Conservation (phyloP, 2,113 vertebrate genomes). For the Mormyrus lacerda region DNA sequence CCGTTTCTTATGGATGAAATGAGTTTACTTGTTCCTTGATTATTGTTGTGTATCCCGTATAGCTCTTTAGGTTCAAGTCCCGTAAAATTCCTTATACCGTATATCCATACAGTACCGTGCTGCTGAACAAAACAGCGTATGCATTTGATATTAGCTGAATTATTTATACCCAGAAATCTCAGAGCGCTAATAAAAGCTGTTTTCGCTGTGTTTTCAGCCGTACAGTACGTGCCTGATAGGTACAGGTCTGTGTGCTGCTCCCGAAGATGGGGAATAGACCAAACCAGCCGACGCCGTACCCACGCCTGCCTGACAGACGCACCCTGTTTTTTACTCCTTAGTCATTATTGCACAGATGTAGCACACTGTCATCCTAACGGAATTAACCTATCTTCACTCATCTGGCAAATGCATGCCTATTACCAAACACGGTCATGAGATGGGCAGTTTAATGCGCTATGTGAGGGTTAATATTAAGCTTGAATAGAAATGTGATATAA, state of each 20-base stretch:
- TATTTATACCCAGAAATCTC: conserved; percentile 31
- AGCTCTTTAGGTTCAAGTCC: not conserved
- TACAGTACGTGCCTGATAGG: not conserved
- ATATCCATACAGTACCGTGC: not conserved
- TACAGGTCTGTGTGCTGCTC: not conserved
- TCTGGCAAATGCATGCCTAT: not conserved
- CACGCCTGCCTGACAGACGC: not conserved
- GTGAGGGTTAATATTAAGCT: too few relatives aligned
- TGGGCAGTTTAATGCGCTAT: not conserved
- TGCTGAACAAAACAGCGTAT: conserved; percentile 12
- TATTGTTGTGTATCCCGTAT: not conserved
- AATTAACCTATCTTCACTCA: not conserved
- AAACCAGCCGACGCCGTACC: not conserved
- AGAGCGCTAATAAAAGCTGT: conserved; percentile 30
- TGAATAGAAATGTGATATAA: not conserved
- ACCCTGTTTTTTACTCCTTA: not conserved
- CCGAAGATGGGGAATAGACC: not conserved
- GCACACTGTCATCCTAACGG: not conserved
- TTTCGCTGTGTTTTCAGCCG: not conserved
- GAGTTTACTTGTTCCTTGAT: not conserved
- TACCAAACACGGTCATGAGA: not conserved
- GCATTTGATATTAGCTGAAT: conserved; percentile 31
- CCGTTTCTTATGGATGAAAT: not conserved
- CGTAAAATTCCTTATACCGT: not conserved
- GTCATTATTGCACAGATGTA: not conserved